These are phyloP conservation scores for Sternotherus odoratus DNA, from an alignment of 2,797 vertebrate genomes.

Conservation along the genomic window DNA sequence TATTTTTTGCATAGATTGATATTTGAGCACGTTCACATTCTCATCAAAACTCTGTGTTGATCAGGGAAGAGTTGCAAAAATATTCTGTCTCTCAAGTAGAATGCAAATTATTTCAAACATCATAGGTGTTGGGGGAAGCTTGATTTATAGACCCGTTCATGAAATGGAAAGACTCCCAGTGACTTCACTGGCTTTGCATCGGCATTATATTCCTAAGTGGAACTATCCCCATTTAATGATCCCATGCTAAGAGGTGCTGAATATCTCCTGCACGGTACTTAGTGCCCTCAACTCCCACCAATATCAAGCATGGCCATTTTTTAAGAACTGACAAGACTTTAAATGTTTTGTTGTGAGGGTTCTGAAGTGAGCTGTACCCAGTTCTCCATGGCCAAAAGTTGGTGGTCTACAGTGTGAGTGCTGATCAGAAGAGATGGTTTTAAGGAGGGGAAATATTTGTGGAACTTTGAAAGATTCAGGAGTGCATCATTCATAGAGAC, in stretches of 20 bases:
- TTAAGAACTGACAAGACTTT: neutral
- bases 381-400: neutral
- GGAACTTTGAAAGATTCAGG: neutral
- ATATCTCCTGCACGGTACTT: neutral
- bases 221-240: neutral
- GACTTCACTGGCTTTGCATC: neutral
- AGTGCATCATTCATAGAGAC: neutral
- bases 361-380: neutral
- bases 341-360: neutral
- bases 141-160: neutral
- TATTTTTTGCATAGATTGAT: neutral
- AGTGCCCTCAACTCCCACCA: neutral
- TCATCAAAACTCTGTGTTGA: neutral
- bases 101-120: neutral
- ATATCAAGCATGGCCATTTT: neutral
- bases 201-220: neutral
- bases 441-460: neutral
- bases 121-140: neutral
- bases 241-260: neutral
- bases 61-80: neutral
- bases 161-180: slow-evolving; percentile 1
- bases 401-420: neutral
- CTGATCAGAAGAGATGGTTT: neutral
- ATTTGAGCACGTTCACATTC: neutral
- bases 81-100: neutral